These are phyloP conservation scores for Oryctolagus cuniculus DNA, from an alignment of 2,113 vertebrate genomes.

Conservation along the genomic window mOryCun1.1 NC_091439.1:16203501-16204000, in stretches of 20 bases:
- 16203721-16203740: neutral
- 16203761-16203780: slow-evolving; percentile 3
- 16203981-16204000: neutral
- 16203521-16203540: no score
- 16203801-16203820: slow-evolving; percentile 30
- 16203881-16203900: neutral
- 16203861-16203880: neutral
- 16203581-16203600: no score
- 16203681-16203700: no score
- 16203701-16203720: neutral
- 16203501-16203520: no score
- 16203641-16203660: no score
- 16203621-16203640: no score
- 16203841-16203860: neutral
- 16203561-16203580: no score
- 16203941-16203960: neutral
- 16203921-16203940: neutral
- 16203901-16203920: neutral
- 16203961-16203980: neutral
- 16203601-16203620: no score
- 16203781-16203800: neutral
- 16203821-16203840: neutral
- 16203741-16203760: neutral
- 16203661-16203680: no score
- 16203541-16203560: no score